Evolutionary conservation across 2,888 invertebrate genomes (phyloP).

Genomic region (Drosophila maculinotata): DNA sequence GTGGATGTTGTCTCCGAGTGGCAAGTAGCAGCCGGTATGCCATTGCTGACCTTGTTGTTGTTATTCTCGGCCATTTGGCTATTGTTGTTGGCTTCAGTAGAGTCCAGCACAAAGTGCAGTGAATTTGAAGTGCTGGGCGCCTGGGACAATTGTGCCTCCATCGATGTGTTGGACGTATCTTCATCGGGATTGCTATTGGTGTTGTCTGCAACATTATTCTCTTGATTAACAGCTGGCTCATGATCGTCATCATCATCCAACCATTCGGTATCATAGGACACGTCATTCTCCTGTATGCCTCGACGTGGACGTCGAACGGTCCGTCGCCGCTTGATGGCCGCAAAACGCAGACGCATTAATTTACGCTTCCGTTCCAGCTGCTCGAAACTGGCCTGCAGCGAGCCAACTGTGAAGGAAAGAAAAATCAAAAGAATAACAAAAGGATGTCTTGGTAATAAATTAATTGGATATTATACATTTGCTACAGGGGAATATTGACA

Average conservation of each 20-base stretch:
- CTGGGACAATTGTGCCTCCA: slow-evolving; percentile 72
- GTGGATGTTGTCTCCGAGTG: slow-evolving; percentile 55
- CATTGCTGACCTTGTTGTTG: slow-evolving; percentile 47
- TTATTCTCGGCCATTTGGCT: slow-evolving; percentile 48
- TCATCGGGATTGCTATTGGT: slow-evolving; percentile 35
- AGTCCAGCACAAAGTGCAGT: slow-evolving; percentile 39
- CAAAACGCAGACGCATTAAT: slow-evolving; percentile 34
- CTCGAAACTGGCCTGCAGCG: slow-evolving; percentile 47
- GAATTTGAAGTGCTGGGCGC: slow-evolving; percentile 70
- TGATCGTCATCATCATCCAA: slow-evolving; percentile 36
- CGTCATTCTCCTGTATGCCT: slow-evolving; percentile 41
- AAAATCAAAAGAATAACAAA: too few relatives aligned
- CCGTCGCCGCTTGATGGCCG: slow-evolving; percentile 51
- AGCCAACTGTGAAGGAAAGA: slow-evolving; percentile 33
- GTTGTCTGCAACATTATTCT: slow-evolving; percentile 20
- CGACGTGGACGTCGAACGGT: slow-evolving; percentile 22
- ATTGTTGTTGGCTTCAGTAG: slow-evolving; percentile 48
- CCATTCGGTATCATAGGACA: slow-evolving; percentile 45
- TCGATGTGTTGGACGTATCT: slow-evolving; percentile 64
- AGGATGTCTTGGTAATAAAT: too few relatives aligned
- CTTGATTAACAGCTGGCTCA: slow-evolving; percentile 2
- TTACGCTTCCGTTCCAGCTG: slow-evolving; percentile 63
- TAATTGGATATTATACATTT: too few relatives aligned
- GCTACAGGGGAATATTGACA: too few relatives aligned
- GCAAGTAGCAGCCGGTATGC: slow-evolving; percentile 20